These are phyloP conservation scores for Fulica atra DNA, from an alignment of 2,113 vertebrate species.

Conservation along the genomic window DNA sequence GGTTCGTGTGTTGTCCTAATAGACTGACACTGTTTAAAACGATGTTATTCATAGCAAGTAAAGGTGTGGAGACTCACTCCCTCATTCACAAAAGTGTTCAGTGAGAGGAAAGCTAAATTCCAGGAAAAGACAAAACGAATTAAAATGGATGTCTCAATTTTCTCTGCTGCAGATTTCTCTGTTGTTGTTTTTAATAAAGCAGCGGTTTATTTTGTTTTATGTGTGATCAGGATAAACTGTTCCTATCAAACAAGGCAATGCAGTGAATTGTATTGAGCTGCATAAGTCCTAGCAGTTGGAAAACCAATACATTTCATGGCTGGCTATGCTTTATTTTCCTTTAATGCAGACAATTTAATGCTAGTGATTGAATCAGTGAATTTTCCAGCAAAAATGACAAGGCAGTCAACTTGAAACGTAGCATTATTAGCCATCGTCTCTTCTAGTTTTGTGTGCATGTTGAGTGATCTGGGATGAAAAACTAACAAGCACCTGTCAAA, in stretches of 20 bases:
- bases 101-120: background rate
- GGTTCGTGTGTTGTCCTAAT: background rate
- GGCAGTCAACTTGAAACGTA: constrained; percentile 17
- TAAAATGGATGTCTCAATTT: background rate
- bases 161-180: background rate
- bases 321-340: constrained; percentile 21
- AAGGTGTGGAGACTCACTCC: background rate
- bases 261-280: background rate
- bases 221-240: background rate
- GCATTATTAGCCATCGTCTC: constrained; percentile 57
- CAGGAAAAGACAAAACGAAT: background rate
- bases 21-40: background rate
- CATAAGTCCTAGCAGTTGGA: background rate
- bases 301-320: background rate
- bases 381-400: constrained; percentile 44
- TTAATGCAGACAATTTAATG: constrained; percentile 59
- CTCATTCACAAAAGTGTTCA: background rate
- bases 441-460: constrained; percentile 69
- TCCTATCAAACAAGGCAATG: background rate
- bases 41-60: background rate
- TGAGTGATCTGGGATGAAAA: constrained; percentile 80
- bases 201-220: background rate
- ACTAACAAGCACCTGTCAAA: constrained; percentile 94
- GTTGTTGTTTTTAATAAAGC: background rate
- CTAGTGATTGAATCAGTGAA: background rate